Percentiles rank a stretch among this genome's conserved stretches.
These are phyloP conservation scores for Drosophila littoralis DNA, from an alignment of 1,140 invertebrate species.

Conservation along the genomic window DNA sequence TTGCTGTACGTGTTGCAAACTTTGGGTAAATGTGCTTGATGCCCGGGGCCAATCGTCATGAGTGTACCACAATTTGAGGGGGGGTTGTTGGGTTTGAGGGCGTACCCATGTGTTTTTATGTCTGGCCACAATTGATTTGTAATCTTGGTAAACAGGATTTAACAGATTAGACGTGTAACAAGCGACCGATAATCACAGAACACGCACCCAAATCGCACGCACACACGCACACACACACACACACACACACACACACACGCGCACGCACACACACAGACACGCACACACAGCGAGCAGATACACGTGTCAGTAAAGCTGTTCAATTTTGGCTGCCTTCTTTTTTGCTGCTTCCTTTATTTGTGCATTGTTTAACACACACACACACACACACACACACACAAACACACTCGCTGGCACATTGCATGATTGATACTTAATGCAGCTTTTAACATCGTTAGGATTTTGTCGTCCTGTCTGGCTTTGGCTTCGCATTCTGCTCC, in stretches of 20 bases:
- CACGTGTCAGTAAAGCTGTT: constrained; percentile 57
- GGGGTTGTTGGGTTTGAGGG: neutral
- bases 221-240: constrained; percentile 20
- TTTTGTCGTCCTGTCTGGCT: constrained; percentile 52
- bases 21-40: constrained; percentile 22
- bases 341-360: constrained; percentile 55
- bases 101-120: constrained; percentile 74
- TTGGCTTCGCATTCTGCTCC: constrained; percentile 32
- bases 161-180: constrained; percentile 82
- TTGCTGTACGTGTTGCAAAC: constrained; percentile 31
- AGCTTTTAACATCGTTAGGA: constrained; percentile 77
- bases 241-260: constrained; percentile 13
- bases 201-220: constrained; percentile 31
- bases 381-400: constrained; percentile 6
- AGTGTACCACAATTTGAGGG: neutral
- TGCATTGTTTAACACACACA: constrained; percentile 40
- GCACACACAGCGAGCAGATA: constrained; percentile 24
- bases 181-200: constrained; percentile 76
- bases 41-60: neutral
- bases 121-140: constrained; percentile 81
- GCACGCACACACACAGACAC: constrained; percentile 19
- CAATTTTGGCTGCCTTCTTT: constrained; percentile 37
- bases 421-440: constrained; percentile 81
- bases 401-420: constrained; percentile 21
- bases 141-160: constrained; percentile 82